Base-by-base conservation (phyloP, 1,140 invertebrate genomes). In the Nephila pilipes region DNA sequence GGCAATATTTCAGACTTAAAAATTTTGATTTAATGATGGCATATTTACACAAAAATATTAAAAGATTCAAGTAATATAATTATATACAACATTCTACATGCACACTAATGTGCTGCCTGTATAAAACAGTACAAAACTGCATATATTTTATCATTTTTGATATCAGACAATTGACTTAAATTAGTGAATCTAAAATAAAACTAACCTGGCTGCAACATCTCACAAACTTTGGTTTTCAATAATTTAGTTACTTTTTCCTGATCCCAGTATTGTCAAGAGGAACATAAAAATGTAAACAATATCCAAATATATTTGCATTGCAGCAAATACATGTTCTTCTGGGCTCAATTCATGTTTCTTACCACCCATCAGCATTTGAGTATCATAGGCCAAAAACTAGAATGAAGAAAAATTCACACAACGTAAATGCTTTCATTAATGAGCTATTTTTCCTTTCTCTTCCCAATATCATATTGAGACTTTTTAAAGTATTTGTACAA, bases 341-440 rank as follows among this genome's bases (percentile, higher is more conserved):
- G 97, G 96, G 87, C 95, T 96, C 87, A 97, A 93, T 94, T 97
- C 96, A 93, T 96, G 95, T 94, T 96, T 97, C 87, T 96, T 95
- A 25, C 97, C 97, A 80, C 97, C 97, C 95, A 97, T 96, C 10
- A 97, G 96, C 95, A 96, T 96, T 95, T 97, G 97, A 2, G 97
- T 96, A 94, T 97, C 97, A 94, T 94, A 94, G 22, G 93, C 93
- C 85, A 94, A 90, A 60, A 92, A 93, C 93, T 94, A 57, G 55
- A 94, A 81, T 10, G 12, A 46, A 46, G 10, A 46, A 46, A 46
- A 46, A 10, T 46, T 46, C 46, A 46, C 6, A 46, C 12, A 46
- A 0, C 6, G 12, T 46, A 46, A 6, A 46, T 6, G 12, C 0
- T 46, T 46, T 46, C 12, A 46, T 10, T 46, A 46, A 46, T 10